Evolutionary conservation across 2,888 invertebrate genomes (phyloP), one percentile per base, ranked within the genome.

Genomic region (Encarsia formosa): DNA sequence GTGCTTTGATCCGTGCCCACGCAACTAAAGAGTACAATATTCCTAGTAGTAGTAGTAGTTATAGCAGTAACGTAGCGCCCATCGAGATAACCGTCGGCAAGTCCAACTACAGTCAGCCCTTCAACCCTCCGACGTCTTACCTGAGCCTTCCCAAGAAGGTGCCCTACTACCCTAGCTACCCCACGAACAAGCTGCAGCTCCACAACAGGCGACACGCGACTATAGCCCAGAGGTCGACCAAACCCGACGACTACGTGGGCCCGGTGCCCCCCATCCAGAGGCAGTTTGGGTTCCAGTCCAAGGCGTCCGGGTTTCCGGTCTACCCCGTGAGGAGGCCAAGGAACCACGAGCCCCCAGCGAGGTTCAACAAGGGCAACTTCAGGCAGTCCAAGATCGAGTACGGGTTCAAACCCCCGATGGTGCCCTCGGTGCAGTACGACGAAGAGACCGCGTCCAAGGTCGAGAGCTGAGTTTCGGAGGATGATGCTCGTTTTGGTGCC

Each of bases 381-480:
- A 78, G 83, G 50, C 82, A 81, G 57, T 76, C 89, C 1, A 82
- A 85, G 63, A 80, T 91, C 65, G 91, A 91, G 60, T 91, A 91
- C 61, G 86, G 89, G 0, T 91, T 91, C 61, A 87, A 86, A 63
- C 90, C 91, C 0, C 91, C 90, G 0, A 70, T 91, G 61, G 80
- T 87, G 55, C 91, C 91, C 0, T 91, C 91, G 0, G 78, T 86
- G 4, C 87, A 89, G 69, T 84, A 90, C 9, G 88, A 88, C 65
- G 83, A 88, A 57, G 81, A 86, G 42, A 70, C 71, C 1, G 71
- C 69, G 3, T 63, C 67, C 9, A 70, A 70, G 61, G 68, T 73
- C 5, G 69, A 72, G 44, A 59, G 57, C 34, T 60, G 59, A 63
- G 16, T 5, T 26, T 11, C n/a, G n/a, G n/a, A n/a, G n/a, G n/a